Conservation (phyloP, 2,888 invertebrate genomes). For the Cetonia aurata region DNA sequence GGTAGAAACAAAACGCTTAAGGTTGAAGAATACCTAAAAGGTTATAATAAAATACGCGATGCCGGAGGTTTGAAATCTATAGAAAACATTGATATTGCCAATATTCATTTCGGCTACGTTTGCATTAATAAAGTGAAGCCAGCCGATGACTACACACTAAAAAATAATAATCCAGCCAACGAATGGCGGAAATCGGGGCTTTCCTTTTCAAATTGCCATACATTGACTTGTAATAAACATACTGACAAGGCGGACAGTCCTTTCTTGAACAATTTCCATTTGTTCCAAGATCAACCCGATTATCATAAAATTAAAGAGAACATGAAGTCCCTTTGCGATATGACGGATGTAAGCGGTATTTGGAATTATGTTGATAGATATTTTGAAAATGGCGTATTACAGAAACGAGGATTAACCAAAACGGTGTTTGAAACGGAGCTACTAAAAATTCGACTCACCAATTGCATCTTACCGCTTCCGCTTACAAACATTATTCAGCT, state of each 20-base stretch:
- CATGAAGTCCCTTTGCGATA: background rate
- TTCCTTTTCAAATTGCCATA: background rate
- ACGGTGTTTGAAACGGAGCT: constrained; percentile 8
- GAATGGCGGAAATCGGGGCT: too few relatives aligned
- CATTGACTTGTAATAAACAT: background rate
- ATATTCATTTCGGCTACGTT: constrained; percentile 4
- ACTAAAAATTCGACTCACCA: background rate
- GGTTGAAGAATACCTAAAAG: background rate
- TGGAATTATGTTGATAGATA: background rate
- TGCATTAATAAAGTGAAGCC: background rate
- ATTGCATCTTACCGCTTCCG: constrained; percentile 16
- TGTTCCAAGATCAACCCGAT: constrained; percentile 3
- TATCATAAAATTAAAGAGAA: background rate
- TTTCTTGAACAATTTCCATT: constrained; percentile 3
- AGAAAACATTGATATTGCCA: too few relatives aligned
- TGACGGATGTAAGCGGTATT: background rate
- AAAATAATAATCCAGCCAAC: background rate
- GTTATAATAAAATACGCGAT: background rate
- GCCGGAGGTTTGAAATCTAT: background rate
- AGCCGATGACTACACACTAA: background rate
- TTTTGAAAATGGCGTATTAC: background rate
- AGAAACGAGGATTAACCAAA: background rate
- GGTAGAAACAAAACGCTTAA: background rate
- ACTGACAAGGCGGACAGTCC: too few relatives aligned
- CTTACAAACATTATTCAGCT: background rate